phyloP scores from a whole-genome alignment of 2,797 vertebrate genomes.

The Melanotaenia nigrans region DNA sequence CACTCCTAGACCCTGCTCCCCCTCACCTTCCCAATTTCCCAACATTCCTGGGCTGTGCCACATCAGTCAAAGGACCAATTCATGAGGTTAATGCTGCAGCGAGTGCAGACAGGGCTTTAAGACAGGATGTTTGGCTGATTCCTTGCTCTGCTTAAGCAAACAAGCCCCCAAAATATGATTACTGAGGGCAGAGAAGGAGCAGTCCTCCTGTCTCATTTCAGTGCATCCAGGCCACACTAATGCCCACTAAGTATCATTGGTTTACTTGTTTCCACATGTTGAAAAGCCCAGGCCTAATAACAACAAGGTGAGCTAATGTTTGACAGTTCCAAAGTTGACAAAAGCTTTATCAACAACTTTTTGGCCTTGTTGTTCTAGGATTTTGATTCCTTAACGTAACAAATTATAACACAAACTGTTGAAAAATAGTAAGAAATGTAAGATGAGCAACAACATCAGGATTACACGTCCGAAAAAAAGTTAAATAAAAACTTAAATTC shows the following conservation, averaged over 20 bases:
- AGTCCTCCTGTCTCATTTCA: constrained; percentile 62
- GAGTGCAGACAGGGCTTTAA: constrained; percentile 80
- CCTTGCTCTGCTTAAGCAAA: constrained; percentile 88
- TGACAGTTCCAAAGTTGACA: constrained; percentile 21
- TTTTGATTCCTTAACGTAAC: not conserved
- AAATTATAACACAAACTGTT: not conserved
- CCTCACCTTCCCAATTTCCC: constrained; percentile 78
- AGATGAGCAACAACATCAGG: not conserved
- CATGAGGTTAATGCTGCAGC: constrained; percentile 78
- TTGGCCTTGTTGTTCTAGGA: not conserved
- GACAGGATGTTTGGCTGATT: constrained; percentile 89
- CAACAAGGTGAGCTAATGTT: constrained; percentile 41
- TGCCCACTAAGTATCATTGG: constrained; percentile 63
- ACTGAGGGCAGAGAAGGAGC: constrained; percentile 72
- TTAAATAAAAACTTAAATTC: not conserved
- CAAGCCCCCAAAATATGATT: constrained; percentile 86
- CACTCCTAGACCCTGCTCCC: constrained; percentile 68
- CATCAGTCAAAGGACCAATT: constrained; percentile 84
- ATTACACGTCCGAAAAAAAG: not conserved
- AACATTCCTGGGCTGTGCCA: constrained; percentile 80
- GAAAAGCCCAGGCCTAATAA: constrained; percentile 37
- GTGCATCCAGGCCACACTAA: constrained; percentile 58
- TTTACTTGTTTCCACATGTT: constrained; percentile 65
- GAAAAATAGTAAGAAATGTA: not conserved
- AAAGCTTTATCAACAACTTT: constrained; percentile 6